phyloP scores from a whole-genome alignment of 2,113 vertebrate genomes.

The Apus apus region DNA sequence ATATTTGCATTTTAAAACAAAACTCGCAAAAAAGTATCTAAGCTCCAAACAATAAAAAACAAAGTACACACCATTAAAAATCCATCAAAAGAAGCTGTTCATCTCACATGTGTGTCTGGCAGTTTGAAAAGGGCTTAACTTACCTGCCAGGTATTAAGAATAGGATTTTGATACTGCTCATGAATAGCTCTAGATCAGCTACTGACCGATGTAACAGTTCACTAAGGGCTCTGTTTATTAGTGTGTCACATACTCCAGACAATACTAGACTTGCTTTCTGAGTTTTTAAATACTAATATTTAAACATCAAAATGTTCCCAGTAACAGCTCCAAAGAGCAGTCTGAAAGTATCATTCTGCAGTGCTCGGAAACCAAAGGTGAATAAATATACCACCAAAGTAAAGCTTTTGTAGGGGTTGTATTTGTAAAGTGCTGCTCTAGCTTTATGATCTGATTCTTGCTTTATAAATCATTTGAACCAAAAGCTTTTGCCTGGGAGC shows the following conservation, averaged over 20 bases:
- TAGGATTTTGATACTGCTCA: constrained; percentile 34
- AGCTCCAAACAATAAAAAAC: constrained; percentile 69
- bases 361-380: neutral
- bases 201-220: neutral
- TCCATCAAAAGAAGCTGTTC: constrained; percentile 67
- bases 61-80: constrained; percentile 70
- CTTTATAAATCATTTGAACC: neutral
- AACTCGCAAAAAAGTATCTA: constrained; percentile 69
- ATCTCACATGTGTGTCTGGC: constrained; percentile 57
- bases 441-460: neutral
- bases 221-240: neutral
- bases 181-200: neutral
- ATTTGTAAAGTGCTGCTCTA: neutral
- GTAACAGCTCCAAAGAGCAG: neutral
- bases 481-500: neutral
- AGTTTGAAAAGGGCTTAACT: constrained; percentile 58
- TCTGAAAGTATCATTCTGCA: neutral
- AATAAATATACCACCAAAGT: neutral
- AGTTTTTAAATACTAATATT: neutral
- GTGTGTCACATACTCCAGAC: neutral
- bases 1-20: constrained; percentile 71
- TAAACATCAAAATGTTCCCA: neutral
- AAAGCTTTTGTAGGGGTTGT: neutral
- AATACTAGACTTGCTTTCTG: neutral
- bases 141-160: constrained; percentile 59